Evolutionary conservation across 2,113 vertebrate genomes (phyloP), one percentile per base, ranked within the genome.

Genomic region (Phoenicopterus ruber): DNA sequence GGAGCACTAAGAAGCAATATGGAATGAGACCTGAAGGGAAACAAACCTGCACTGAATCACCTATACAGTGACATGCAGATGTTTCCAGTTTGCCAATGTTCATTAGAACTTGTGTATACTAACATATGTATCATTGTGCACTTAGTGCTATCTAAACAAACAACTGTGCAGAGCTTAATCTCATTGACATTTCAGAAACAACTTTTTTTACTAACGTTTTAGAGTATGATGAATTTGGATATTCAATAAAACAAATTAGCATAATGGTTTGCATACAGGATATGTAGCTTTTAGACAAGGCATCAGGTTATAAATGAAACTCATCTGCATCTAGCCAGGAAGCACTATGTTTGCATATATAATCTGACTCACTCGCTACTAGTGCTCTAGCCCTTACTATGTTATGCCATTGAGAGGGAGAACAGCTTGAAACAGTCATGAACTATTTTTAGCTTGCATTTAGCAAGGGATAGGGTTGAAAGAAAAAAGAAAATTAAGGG

Each of bases 291-390:
- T 87, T 88, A 77, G 82, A 88, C 42, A 90, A 90, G 49, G 31
- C 58, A 71, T 85, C 84, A 90, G 61, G 42, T 82, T 93, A 86
- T 82, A 92, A 93, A 92, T 88, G 57, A 92, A 94, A 69, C 58
- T 76, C 18, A 54, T 79, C 66, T 82, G 57, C 82, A 87, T 79
- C 66, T 78, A 85, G 24, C 52, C 44, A 85, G 74, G 66, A 93
- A 54, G 21, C 18, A 26, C 57, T 91, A 2, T 42, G 55, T 82
- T 87, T 93, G 72, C n/a, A 31, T 84, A 10, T 67, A 22, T 72
- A 89, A 74, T 69, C 25, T 71, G 59, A 63, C 42, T 91, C 22
- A 7, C 34, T 89, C 58, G 9, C 26, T 84, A 19, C 44, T 28
- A 47, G 25, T 34, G n/a, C 52, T 78, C 26, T 67, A 58, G 69